A percentile compares a stretch with the other conserved stretches of the same genome.
These are phyloP conservation scores for Melanophora roralis DNA, from an alignment of 2,888 invertebrate genomes.

Conservation along the genomic window DNA sequence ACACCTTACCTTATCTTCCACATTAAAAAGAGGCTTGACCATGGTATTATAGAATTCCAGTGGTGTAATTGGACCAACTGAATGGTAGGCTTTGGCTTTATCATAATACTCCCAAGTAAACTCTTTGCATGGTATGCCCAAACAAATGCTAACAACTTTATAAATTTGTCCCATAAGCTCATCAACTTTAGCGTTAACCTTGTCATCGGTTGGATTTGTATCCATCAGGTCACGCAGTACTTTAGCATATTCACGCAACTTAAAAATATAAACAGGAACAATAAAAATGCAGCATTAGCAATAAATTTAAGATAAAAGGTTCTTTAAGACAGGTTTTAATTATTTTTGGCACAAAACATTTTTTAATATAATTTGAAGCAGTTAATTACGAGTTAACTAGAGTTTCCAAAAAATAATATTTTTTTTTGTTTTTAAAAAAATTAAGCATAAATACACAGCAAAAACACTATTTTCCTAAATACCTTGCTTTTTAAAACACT, in stretches of 20 bases:
- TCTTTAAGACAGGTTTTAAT: too few relatives aligned
- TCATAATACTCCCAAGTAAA: constrained; percentile 92
- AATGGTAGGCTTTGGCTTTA: constrained; percentile 86
- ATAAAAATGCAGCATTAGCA: too few relatives aligned
- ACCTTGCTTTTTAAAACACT: constrained; percentile 89
- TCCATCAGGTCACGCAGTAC: constrained; percentile 82
- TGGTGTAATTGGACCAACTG: constrained; percentile 86
- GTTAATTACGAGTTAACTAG: too few relatives aligned
- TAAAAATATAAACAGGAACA: constrained; percentile 31
- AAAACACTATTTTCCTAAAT: constrained; percentile 62
- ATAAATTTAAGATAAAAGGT: neutral
- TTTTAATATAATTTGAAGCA: too few relatives aligned
- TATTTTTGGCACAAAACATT: too few relatives aligned
- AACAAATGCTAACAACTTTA: constrained; percentile 88
- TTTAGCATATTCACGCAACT: constrained; percentile 90
- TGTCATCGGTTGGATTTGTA: constrained; percentile 80
- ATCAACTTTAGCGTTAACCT: constrained; percentile 81
- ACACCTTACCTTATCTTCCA: constrained; percentile 89
- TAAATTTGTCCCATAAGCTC: constrained; percentile 87
- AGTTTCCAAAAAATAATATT: too few relatives aligned
- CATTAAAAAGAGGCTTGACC: constrained; percentile 87
- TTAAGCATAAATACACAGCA: too few relatives aligned
- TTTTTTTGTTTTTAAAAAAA: too few relatives aligned
- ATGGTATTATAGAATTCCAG: constrained; percentile 87
- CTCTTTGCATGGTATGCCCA: constrained; percentile 87